These are phyloP conservation scores for Drosophila lini DNA, from an alignment of 1,140 invertebrate genomes.

Conservation along the genomic window DNA sequence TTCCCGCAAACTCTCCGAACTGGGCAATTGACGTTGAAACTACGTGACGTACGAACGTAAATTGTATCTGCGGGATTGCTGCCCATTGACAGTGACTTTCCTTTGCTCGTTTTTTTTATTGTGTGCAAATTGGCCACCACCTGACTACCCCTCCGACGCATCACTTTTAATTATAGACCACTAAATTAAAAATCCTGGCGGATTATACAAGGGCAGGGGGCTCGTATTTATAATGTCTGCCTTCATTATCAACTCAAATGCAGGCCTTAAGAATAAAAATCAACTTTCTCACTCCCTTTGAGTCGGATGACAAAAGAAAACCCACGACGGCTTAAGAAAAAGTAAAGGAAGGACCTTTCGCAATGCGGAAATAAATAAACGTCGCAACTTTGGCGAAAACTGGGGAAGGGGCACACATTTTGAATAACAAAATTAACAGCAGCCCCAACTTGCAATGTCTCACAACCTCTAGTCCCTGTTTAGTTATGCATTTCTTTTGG, in stretches of 20 bases:
- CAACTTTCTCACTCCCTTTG: slow-evolving; percentile 22
- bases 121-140: slow-evolving; percentile 58
- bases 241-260: slow-evolving; percentile 61
- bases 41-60: slow-evolving; percentile 66
- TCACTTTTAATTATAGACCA: slow-evolving; percentile 78
- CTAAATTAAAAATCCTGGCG: slow-evolving; percentile 72
- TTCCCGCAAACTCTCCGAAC: slow-evolving; percentile 25
- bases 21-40: slow-evolving; percentile 78
- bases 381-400: slow-evolving; percentile 63
- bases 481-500: slow-evolving; percentile 72
- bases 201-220: slow-evolving; percentile 9
- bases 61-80: slow-evolving; percentile 62
- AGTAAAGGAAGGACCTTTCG: slow-evolving; percentile 47
- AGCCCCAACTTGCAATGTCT: slow-evolving; percentile 18
- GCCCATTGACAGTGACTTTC: slow-evolving; percentile 30
- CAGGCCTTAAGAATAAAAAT: slow-evolving; percentile 60
- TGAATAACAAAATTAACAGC: slow-evolving; percentile 84
- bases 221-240: slow-evolving; percentile 42
- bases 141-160: slow-evolving; percentile 8
- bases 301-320: slow-evolving; percentile 59
- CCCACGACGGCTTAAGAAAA: slow-evolving; percentile 34
- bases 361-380: slow-evolving; percentile 82
- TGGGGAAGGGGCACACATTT: slow-evolving; percentile 52
- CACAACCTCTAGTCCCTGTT: slow-evolving; percentile 40
- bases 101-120: slow-evolving; percentile 59